Conservation (phyloP, 2,113 vertebrate genomes). For the Columbina picui region DNA sequence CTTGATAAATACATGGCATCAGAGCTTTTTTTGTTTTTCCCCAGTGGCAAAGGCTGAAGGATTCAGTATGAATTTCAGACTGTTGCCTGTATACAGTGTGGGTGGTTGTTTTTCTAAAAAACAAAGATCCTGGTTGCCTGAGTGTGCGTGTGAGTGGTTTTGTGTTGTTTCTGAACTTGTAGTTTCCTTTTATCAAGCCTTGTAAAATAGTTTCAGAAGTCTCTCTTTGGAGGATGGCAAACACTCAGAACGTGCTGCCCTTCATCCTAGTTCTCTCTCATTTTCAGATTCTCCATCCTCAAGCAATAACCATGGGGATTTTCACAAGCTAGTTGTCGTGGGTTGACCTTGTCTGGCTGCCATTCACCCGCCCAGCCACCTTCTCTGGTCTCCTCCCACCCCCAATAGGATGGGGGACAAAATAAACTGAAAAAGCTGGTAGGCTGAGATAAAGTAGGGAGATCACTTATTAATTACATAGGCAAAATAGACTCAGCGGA, state of each 20-base stretch:
- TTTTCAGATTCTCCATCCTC: background rate
- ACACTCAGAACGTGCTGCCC: background rate
- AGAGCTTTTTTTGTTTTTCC: background rate
- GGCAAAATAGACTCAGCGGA: background rate
- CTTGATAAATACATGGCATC: background rate
- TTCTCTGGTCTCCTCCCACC: background rate
- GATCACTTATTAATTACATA: fast-evolving
- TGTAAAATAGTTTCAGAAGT: background rate
- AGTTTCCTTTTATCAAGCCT: background rate
- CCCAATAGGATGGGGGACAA: background rate
- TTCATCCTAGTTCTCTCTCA: background rate
- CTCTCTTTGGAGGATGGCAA: fast-evolving
- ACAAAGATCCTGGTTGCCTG: background rate
- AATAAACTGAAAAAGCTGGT: background rate
- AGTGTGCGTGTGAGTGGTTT: background rate
- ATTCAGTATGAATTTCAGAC: background rate
- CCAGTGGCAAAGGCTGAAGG: background rate
- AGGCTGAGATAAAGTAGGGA: background rate
- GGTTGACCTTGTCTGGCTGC: background rate
- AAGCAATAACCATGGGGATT: background rate
- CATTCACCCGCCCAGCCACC: background rate
- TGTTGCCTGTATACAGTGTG: background rate
- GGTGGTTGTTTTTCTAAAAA: background rate
- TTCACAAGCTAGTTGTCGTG: background rate
- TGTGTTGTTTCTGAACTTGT: background rate